These are phyloP conservation scores for Idaea aversata DNA, from an alignment of 2,888 invertebrate species.

Conservation along the genomic window DNA sequence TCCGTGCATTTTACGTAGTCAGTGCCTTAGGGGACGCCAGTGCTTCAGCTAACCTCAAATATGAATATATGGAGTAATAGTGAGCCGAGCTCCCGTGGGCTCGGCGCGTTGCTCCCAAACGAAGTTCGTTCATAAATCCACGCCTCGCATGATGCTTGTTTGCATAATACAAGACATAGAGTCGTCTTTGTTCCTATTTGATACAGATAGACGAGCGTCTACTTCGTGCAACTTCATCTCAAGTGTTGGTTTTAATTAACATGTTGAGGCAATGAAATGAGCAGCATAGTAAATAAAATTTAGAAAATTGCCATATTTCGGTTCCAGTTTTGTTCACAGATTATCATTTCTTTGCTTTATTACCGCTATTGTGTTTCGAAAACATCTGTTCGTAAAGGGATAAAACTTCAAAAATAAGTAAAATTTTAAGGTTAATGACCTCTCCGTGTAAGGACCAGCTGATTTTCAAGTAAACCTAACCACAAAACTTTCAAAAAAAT, in stretches of 20 bases:
- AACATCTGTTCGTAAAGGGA: too few species aligned
- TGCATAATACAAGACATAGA: conserved; percentile 80
- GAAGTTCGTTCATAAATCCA: conserved; percentile 78
- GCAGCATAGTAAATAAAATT: background rate
- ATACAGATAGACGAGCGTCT: conserved; percentile 32
- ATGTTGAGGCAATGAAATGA: background rate
- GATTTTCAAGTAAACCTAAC: too few species aligned
- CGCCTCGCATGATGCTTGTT: conserved; percentile 79
- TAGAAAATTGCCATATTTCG: background rate
- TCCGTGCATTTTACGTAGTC: conserved; percentile 9
- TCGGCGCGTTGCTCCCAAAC: conserved; percentile 64
- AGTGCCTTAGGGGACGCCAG: conserved; percentile 26
- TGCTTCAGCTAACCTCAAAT: conserved; percentile 54
- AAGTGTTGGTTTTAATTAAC: background rate
- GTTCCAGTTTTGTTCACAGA: background rate
- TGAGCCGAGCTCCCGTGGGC: conserved; percentile 57
- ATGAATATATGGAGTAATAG: conserved; percentile 71
- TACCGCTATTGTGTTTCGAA: too few species aligned
- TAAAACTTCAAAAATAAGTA: too few species aligned
- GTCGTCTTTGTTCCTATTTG: conserved; percentile 73
- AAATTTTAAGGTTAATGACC: too few species aligned
- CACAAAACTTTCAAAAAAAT: too few species aligned
- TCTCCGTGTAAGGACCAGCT: too few species aligned
- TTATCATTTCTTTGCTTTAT: background rate
- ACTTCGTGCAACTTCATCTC: background rate